Conservation (phyloP, 2,113 vertebrate genomes). For the Sinocyclocheilus anshuiensis region DNA sequence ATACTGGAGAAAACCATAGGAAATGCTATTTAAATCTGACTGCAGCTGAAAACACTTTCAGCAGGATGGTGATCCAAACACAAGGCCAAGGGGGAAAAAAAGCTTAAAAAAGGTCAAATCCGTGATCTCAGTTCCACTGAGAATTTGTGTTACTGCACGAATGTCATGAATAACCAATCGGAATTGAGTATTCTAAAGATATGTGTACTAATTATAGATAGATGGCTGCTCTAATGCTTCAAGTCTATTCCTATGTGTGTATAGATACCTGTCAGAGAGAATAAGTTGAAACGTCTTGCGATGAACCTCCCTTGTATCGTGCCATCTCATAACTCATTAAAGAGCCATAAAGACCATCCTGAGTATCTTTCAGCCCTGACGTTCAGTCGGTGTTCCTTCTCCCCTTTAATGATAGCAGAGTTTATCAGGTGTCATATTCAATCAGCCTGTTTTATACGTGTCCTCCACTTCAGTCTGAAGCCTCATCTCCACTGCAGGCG, state of each 20-base stretch:
- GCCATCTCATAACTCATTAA: slow-evolving; percentile 27
- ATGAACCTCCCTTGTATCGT: background rate
- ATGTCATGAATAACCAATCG: background rate
- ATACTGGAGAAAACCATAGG: background rate
- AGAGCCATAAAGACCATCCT: slow-evolving; percentile 27
- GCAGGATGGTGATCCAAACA: background rate
- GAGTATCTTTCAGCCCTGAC: slow-evolving; percentile 12
- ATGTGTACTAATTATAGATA: background rate
- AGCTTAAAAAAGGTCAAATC: background rate
- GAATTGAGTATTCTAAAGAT: background rate
- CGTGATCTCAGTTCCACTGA: too few relatives aligned
- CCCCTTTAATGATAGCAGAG: slow-evolving; percentile 56
- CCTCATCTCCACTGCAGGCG: slow-evolving; percentile 56
- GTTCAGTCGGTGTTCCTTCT: slow-evolving; percentile 44
- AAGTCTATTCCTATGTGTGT: background rate
- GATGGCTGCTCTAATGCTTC: background rate
- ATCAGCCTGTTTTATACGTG: slow-evolving; percentile 67
- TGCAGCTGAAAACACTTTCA: background rate
- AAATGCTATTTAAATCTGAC: background rate
- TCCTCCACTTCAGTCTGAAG: slow-evolving; percentile 65
- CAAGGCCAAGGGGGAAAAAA: background rate
- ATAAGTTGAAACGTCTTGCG: slow-evolving; percentile 27
- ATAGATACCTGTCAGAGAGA: slow-evolving; percentile 14
- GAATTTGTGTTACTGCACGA: background rate
- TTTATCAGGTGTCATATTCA: slow-evolving; percentile 72